A percentile compares a stretch with the other conserved stretches of the same genome.
phyloP scores from a whole-genome alignment of 2,888 invertebrate species.

The Cephonodes hylas region DNA sequence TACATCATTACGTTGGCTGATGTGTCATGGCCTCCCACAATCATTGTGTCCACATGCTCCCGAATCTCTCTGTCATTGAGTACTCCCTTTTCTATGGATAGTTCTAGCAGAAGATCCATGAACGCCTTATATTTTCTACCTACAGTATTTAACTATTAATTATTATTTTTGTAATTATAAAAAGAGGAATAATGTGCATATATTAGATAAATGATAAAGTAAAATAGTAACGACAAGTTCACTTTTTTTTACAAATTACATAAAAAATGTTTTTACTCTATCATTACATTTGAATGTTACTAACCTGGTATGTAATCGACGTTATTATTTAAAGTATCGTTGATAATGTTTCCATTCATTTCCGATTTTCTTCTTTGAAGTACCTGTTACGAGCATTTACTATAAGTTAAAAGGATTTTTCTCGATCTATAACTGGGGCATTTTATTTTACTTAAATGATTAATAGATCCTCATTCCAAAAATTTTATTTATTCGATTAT shows the following conservation, averaged over 20 bases:
- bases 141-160: slow-evolving; percentile 23
- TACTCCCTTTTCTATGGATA: slow-evolving; percentile 58
- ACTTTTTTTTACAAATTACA: too few species aligned
- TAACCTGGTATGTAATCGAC: slow-evolving; percentile 39
- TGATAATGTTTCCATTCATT: slow-evolving; percentile 35
- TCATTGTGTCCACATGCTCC: slow-evolving; percentile 82
- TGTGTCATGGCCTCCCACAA: slow-evolving; percentile 79
- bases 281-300: not conserved
- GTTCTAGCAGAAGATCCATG: slow-evolving; percentile 76
- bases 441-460: too few species aligned
- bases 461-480: too few species aligned
- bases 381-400: slow-evolving; percentile 38
- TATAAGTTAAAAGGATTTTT: not conserved
- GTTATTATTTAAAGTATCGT: slow-evolving; percentile 16
- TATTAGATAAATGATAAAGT: too few species aligned
- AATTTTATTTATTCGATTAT: too few species aligned
- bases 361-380: slow-evolving; percentile 52
- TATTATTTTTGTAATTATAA: too few species aligned
- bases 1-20: slow-evolving; percentile 68
- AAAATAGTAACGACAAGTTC: too few species aligned
- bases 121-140: slow-evolving; percentile 74
- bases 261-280: not conserved
- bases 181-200: not conserved
- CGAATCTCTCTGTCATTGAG: slow-evolving; percentile 76
- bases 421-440: not conserved